Evolutionary conservation across 2,888 invertebrate genomes (phyloP), one percentile per base, ranked within the genome.

Genomic region (Theristus sp.): DNA sequence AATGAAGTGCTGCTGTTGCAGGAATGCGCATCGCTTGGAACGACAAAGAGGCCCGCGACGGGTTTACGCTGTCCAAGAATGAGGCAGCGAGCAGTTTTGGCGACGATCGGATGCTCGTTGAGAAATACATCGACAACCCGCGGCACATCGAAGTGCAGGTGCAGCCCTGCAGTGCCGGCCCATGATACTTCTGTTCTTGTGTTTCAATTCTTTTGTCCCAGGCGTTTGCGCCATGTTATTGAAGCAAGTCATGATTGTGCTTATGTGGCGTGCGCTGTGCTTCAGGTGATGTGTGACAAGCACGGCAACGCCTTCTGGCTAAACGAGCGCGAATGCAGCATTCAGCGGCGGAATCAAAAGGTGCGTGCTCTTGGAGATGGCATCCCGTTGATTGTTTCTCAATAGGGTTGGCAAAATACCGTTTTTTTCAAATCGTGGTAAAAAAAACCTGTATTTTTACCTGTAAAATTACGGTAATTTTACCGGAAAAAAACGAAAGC

Each of bases 91-190:
- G 81, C 1, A 81, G 81, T 67, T 83, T 83, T 73, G 82, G 81
- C 20, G 82, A 83, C 70, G 81, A 81, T 68, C 73, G 82, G 63
- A 81, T 83, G 76, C 72, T 83, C 57, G 78, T 83, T n/a, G 83
- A 83, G 71, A 83, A 83, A 70, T 83, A 78, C 71, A 81, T 83
- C 60, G 81, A 81, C 63, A 80, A 81, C 65, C 82, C 83, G 26
- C 69, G 83, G 52, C 83, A 83, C 71, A 83, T 83, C 68, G 83
- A 83, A 75, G 78, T 83, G 65, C 82, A 83, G 76, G 78, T 80
- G 59, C 47, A 60, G n/a, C n/a, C n/a, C n/a, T n/a, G n/a, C n/a
- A n/a, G n/a, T n/a, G n/a, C n/a, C n/a, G n/a, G n/a, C n/a, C n/a
- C n/a, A n/a, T n/a, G n/a, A n/a, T n/a, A n/a, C n/a, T n/a, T n/a